Evolutionary conservation across 2,797 vertebrate genomes (phyloP).

Genomic region (Alouatta caraya): DNA sequence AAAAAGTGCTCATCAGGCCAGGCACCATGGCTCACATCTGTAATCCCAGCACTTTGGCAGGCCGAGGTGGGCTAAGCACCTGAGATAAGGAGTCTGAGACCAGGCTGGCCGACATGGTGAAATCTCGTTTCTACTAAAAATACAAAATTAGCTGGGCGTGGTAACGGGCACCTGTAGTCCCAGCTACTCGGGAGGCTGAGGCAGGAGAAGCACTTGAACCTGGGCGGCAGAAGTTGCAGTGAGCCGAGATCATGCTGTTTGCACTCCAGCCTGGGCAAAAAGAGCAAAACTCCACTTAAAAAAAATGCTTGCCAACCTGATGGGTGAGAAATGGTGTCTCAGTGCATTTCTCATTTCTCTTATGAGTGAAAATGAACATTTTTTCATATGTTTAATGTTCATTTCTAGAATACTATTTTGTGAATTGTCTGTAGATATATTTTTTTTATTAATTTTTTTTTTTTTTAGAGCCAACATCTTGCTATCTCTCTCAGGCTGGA

Average conservation of each 20-base stretch:
- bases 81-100: background rate
- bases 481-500: no score
- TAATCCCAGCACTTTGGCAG: background rate
- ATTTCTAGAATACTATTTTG: background rate
- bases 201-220: background rate
- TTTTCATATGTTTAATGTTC: background rate
- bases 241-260: no score
- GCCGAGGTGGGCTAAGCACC: background rate
- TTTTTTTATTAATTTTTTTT: background rate
- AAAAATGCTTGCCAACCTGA: slow-evolving; percentile 14
- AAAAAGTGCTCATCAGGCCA: no score
- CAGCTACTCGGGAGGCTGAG: background rate
- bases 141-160: background rate
- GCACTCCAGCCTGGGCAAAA: no score
- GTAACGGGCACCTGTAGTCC: background rate
- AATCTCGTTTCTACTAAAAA: background rate
- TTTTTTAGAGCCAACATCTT: no score
- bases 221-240: no score
- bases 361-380: background rate
- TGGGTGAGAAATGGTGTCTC: slow-evolving; percentile 28
- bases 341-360: slow-evolving; percentile 11
- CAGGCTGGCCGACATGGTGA: background rate
- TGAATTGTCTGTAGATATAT: background rate
- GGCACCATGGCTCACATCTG: background rate
- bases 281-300: no score